Conservation (phyloP, 2,888 invertebrate species). For the Netelia inedita region DNA sequence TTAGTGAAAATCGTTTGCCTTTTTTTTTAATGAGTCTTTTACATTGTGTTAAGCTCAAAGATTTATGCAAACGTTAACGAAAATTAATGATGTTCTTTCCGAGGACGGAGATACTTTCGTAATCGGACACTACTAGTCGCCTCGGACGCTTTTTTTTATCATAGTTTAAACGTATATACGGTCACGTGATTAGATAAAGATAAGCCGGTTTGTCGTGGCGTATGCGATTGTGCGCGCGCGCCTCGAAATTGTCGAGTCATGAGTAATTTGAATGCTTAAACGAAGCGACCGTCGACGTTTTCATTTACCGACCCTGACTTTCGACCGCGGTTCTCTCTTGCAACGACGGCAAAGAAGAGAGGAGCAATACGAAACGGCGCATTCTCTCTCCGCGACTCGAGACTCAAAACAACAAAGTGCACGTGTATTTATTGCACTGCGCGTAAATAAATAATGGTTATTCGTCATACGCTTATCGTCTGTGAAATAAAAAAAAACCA, state of each 20-base stretch:
- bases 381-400: background rate
- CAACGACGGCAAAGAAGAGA: slow-evolving; percentile 45
- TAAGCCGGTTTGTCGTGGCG: slow-evolving; percentile 47
- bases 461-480: background rate
- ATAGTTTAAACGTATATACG: slow-evolving; percentile 22
- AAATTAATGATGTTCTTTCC: background rate
- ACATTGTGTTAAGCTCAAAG: too few relatives aligned
- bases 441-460: background rate
- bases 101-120: background rate
- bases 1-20: too few relatives aligned
- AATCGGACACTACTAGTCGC: background rate
- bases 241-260: slow-evolving; percentile 73
- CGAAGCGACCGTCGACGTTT: slow-evolving; percentile 57
- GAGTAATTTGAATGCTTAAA: slow-evolving; percentile 69
- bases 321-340: slow-evolving; percentile 65
- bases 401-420: background rate
- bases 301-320: slow-evolving; percentile 73
- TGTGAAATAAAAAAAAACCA: too few relatives aligned
- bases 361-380: slow-evolving; percentile 27
- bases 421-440: background rate
- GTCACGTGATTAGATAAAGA: slow-evolving; percentile 50
- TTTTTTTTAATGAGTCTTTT: too few relatives aligned
- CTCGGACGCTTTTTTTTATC: slow-evolving; percentile 38
- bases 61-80: background rate
- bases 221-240: slow-evolving; percentile 2